Percentiles rank a stretch among this genome's conserved stretches.
phyloP scores from a whole-genome alignment of 92 coral and sea anemone species.

The Plumapathes pennacea region DNA sequence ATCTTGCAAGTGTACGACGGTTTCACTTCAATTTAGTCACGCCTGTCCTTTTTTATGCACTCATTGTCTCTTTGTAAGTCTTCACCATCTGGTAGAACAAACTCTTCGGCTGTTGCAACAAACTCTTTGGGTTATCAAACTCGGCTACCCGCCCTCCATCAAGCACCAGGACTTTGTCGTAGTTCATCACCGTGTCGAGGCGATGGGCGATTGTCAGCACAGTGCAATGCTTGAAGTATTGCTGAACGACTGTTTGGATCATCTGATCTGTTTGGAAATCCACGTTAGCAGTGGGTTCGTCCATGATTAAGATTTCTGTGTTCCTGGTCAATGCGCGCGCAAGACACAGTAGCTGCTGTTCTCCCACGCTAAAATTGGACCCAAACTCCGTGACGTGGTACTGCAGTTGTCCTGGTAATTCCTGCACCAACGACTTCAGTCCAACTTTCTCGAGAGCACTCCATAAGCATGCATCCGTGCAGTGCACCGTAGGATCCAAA shows the following conservation, averaged over 20 bases:
- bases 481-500: slow-evolving; percentile 1
- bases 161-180: slow-evolving; percentile 6
- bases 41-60: too few relatives aligned
- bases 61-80: too few relatives aligned
- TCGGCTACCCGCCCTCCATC: slow-evolving; percentile 1
- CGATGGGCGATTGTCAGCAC: slow-evolving; percentile 9
- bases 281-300: slow-evolving; percentile 11
- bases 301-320: not conserved
- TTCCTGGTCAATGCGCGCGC: slow-evolving; percentile 8
- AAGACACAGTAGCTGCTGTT: slow-evolving; percentile 14
- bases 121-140: slow-evolving; percentile 2
- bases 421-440: not conserved
- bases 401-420: not conserved
- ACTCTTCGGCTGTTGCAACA: not conserved
- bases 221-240: slow-evolving; percentile 2
- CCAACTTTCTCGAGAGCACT: not conserved
- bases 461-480: slow-evolving; percentile 1
- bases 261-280: slow-evolving; percentile 4
- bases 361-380: slow-evolving; percentile 14
- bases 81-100: not conserved
- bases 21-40: too few relatives aligned
- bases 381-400: slow-evolving; percentile 7
- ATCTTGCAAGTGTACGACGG: too few relatives aligned
- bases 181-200: not conserved
- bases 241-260: not conserved